phyloP scores from a whole-genome alignment of 2,888 invertebrate species.

The Magallana nippona region DNA sequence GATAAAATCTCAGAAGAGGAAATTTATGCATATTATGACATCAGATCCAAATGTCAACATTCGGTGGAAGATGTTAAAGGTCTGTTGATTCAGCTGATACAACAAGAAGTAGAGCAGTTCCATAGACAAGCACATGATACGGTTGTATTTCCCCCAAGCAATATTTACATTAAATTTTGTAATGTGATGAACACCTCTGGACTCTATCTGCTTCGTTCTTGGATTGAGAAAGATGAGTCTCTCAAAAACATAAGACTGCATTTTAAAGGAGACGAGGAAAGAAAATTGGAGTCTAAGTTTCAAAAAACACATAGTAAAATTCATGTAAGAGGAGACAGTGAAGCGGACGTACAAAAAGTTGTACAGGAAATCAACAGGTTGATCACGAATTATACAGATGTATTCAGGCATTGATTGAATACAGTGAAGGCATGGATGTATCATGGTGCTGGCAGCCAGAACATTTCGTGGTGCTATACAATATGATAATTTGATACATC shows the following conservation, averaged over 20 bases:
- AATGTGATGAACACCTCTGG: neutral
- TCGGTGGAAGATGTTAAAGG: neutral
- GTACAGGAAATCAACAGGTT: neutral
- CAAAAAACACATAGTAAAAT: neutral
- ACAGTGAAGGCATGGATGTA: too few species aligned
- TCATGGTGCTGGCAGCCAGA: too few species aligned
- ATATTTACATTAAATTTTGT: neutral
- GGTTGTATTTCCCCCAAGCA: neutral
- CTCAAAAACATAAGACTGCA: conserved; percentile 1
- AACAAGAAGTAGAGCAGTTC: neutral
- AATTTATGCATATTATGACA: conserved; percentile 3
- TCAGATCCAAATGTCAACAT: neutral
- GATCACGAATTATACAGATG: conserved; percentile 14
- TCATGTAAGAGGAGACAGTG: neutral
- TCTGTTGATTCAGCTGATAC: neutral
- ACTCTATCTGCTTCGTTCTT: neutral
- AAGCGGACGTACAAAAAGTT: neutral
- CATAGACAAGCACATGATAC: neutral
- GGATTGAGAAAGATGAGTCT: neutral
- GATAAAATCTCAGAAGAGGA: neutral
- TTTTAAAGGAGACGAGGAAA: neutral
- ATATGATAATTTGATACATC: too few species aligned
- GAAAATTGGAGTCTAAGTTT: neutral
- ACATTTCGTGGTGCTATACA: too few species aligned
- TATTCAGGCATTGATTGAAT: neutral